Conservation (phyloP, 2,797 vertebrate species). For the Threskiornis aethiopicus region DNA sequence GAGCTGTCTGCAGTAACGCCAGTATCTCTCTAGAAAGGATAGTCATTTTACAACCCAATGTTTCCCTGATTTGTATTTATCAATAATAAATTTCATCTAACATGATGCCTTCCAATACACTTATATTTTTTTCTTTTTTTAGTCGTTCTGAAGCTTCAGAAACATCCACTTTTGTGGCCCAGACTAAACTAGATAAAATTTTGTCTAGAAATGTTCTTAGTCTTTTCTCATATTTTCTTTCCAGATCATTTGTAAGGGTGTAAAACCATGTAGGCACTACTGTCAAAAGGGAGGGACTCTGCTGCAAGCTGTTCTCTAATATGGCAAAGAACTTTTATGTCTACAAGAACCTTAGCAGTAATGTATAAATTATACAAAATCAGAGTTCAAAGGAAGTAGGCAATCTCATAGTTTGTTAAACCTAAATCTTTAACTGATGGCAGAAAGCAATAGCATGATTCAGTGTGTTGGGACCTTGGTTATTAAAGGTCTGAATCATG, state of each 20-base stretch:
- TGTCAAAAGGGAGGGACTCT: neutral
- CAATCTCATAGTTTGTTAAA: neutral
- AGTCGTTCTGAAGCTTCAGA: neutral
- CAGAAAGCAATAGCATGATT: neutral
- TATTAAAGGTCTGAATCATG: neutral
- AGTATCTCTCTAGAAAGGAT: neutral
- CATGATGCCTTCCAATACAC: neutral
- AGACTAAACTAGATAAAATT: neutral
- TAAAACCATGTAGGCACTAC: neutral
- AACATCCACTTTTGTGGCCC: neutral
- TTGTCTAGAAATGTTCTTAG: neutral
- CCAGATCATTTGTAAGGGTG: neutral
- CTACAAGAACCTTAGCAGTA: neutral
- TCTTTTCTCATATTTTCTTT: neutral
- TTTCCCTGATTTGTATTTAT: neutral
- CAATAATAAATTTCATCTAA: neutral
- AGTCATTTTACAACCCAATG: neutral
- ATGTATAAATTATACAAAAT: neutral
- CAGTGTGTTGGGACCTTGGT: neutral
- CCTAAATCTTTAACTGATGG: neutral
- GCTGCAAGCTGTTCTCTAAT: neutral
- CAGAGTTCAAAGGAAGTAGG: neutral
- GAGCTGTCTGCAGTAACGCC: neutral
- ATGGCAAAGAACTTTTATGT: neutral
- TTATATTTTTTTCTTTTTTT: neutral